Conservation (phyloP, 2,113 vertebrate species). For the Chroicocephalus ridibundus region DNA sequence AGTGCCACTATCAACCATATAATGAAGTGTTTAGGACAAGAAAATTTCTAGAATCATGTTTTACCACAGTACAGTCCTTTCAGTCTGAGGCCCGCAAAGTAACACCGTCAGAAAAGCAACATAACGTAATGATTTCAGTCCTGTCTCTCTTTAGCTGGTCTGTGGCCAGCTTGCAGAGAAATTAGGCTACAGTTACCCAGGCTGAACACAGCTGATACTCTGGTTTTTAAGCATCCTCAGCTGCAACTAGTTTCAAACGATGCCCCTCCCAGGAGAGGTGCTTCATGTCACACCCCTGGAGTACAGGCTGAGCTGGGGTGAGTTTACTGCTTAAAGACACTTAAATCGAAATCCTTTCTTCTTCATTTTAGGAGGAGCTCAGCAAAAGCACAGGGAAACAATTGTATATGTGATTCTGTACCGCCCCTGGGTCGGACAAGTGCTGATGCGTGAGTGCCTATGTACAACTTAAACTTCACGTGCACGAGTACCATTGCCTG, state of each 20-base stretch:
- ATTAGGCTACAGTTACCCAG: slow-evolving; percentile 33
- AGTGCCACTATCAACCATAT: neutral
- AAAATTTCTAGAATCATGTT: neutral
- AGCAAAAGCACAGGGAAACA: neutral
- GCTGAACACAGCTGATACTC: slow-evolving; percentile 64
- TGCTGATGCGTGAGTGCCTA: neutral
- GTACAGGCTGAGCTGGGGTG: neutral
- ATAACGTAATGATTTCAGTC: neutral
- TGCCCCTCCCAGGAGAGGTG: slow-evolving; percentile 20
- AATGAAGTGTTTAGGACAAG: neutral
- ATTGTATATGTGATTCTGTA: neutral
- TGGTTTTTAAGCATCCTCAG: slow-evolving; percentile 45
- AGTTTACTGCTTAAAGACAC: slow-evolving; percentile 30
- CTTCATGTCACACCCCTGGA: neutral
- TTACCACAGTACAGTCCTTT: neutral
- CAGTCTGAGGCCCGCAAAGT: neutral
- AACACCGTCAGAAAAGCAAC: neutral
- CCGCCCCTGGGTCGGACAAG: neutral
- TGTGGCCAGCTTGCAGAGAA: slow-evolving; percentile 61
- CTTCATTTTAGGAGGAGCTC: slow-evolving; percentile 5
- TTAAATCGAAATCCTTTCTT: neutral
- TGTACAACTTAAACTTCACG: rapidly evolving
- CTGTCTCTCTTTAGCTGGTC: neutral
- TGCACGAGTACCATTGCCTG: neutral
- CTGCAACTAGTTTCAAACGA: slow-evolving; percentile 18